Base-by-base conservation (phyloP, 37 sponge, comb jelly and placozoan species). In the Hexactinellida sp. region DNA sequence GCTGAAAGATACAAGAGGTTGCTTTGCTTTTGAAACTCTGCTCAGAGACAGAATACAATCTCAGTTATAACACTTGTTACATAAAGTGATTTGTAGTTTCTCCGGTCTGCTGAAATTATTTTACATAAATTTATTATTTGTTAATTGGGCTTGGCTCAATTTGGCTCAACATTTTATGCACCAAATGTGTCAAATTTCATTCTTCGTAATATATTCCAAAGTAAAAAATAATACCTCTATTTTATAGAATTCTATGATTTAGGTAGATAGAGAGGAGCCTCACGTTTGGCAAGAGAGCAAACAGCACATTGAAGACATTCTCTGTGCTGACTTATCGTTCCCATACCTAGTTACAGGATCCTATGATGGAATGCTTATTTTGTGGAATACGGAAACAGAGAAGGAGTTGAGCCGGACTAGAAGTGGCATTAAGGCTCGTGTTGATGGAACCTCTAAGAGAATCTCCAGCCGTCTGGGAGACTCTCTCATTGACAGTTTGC, bases 321-420 rank as follows among this genome's bases (percentile, higher is more conserved):
- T 95, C 19, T 90, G 91, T 30, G 82, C 89, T 38, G 93, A 88
- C 89, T 90, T 91, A 38, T 86, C 90, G 1, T 97, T 97, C 1
- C 76, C 88, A 36, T 94, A 91, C 85, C 89, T 98, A 32, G 99
- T 94, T 23, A 98, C 99, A 16, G 96, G 96, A 0, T 95, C 97
- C 54, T 98, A 94, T 87, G 96, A 98, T 88, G 99, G 99, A 0
- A 90, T 91, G 76, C 92, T 93, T 24, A 84, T 87, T 34, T 86
- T 95, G 37, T 98, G 99, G 99, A 92, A 93, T 71, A 88, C 88
- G 30, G 94, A 98, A 85, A 92, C 85, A 25, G 93, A 94, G 85
- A 91, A 90, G 39, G 83, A 89, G 21, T 28, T 95, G 38, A 25
- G 86, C 85, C 51, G 87, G 25, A 55, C 87, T 28, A 63, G 35